Conservation (phyloP, 2,888 invertebrate species). For the Drosophila nr. fundita region DNA sequence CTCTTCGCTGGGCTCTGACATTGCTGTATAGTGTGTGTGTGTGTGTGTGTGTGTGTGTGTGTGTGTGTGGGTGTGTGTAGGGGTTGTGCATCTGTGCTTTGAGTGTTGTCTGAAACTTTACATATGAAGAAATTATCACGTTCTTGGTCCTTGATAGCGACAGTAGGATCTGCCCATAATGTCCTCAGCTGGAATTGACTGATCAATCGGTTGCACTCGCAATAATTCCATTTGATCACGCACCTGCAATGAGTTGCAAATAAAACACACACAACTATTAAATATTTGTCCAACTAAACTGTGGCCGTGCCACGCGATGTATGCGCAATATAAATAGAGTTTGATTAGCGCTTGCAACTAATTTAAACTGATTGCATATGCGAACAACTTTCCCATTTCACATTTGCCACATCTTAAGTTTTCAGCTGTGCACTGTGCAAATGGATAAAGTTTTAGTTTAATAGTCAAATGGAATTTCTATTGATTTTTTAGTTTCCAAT, state of each 20-base stretch:
- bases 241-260: slow-evolving; percentile 83
- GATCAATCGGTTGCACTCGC: slow-evolving; percentile 87
- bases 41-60: slow-evolving; percentile 9
- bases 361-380: slow-evolving; percentile 62
- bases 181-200: slow-evolving; percentile 87
- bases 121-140: slow-evolving; percentile 83
- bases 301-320: slow-evolving; percentile 13
- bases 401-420: slow-evolving; percentile 47
- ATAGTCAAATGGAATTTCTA: slow-evolving; percentile 34
- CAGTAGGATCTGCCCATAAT: slow-evolving; percentile 87
- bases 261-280: slow-evolving; percentile 14
- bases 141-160: slow-evolving; percentile 86
- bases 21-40: slow-evolving; percentile 7
- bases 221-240: slow-evolving; percentile 87
- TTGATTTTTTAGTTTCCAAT: slow-evolving; percentile 16
- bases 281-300: slow-evolving; percentile 11
- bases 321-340: slow-evolving; percentile 21
- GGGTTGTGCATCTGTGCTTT: slow-evolving; percentile 6
- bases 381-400: slow-evolving; percentile 34
- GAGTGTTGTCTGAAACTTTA: slow-evolving; percentile 45
- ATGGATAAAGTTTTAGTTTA: slow-evolving; percentile 36
- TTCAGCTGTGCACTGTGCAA: slow-evolving; percentile 18
- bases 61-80: slow-evolving; percentile 3
- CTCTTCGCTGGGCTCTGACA: slow-evolving; percentile 29
- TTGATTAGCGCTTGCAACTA: slow-evolving; percentile 27